These are phyloP conservation scores for Carettochelys insculpta DNA, from an alignment of 2,113 vertebrate genomes.

Conservation along the genomic window DNA sequence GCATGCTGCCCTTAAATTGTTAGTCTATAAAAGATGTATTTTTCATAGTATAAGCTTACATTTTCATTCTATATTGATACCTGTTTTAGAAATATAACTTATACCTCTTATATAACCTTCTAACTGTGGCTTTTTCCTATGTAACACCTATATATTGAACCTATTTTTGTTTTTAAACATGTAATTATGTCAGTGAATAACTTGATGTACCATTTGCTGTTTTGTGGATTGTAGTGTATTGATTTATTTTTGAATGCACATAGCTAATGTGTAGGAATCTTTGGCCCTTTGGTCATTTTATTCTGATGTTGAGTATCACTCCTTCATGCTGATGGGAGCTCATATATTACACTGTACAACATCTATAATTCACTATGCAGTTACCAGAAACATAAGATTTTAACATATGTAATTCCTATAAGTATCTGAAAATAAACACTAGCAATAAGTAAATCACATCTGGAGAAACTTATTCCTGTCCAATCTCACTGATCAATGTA, in stretches of 20 bases:
- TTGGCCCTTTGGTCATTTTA: slow-evolving; percentile 13
- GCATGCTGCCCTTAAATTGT: not conserved
- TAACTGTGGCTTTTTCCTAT: not conserved
- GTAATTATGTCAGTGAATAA: slow-evolving; percentile 9
- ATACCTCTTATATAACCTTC: not conserved
- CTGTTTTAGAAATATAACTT: not conserved
- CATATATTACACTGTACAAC: not conserved
- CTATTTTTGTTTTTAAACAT: slow-evolving; percentile 27
- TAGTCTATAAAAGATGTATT: not conserved
- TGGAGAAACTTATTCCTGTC: not conserved
- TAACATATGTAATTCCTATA: slow-evolving; percentile 27
- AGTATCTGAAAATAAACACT: slow-evolving; percentile 15
- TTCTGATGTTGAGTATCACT: not conserved
- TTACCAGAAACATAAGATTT: slow-evolving; percentile 38
- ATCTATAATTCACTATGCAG: slow-evolving; percentile 44
- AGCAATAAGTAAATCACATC: slow-evolving; percentile 5
- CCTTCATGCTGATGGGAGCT: not conserved
- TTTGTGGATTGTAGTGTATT: slow-evolving; percentile 22
- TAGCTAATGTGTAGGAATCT: slow-evolving; percentile 13
- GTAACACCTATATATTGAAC: not conserved
- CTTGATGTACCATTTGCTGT: not conserved
- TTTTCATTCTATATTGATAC: not conserved
- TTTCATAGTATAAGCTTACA: not conserved
- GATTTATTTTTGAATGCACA: slow-evolving; percentile 40
- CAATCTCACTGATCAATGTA: not conserved